A percentile compares a stretch with the other conserved stretches of the same genome.
Conservation (phyloP, 2,797 vertebrate genomes). For the Decapterus maruadsi region DNA sequence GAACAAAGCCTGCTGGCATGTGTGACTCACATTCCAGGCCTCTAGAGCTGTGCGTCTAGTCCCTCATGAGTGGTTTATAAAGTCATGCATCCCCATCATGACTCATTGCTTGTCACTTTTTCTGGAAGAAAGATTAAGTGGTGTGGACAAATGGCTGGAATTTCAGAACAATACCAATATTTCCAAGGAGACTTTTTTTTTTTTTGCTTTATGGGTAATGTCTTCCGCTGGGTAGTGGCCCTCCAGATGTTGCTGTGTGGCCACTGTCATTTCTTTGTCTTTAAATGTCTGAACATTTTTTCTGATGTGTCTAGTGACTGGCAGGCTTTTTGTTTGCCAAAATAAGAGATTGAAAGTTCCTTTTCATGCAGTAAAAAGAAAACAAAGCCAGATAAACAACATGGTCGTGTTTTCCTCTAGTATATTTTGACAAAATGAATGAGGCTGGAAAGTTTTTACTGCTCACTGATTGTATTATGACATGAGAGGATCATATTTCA, state of each 20-base stretch:
- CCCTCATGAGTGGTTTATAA: slow-evolving; percentile 57
- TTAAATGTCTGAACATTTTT: slow-evolving; percentile 67
- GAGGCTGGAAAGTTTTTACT: slow-evolving; percentile 79
- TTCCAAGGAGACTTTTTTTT: slow-evolving; percentile 57
- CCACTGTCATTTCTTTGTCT: slow-evolving; percentile 65
- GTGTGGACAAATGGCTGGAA: slow-evolving; percentile 71
- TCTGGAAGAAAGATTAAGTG: slow-evolving; percentile 60
- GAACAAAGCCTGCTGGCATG: slow-evolving; percentile 50
- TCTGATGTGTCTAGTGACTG: slow-evolving; percentile 70
- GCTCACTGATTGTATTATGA: slow-evolving; percentile 81
- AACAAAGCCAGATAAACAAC: slow-evolving; percentile 73
- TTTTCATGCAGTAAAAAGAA: slow-evolving; percentile 78
- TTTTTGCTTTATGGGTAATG: slow-evolving; percentile 54
- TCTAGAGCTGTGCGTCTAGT: slow-evolving; percentile 55
- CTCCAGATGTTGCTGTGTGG: slow-evolving; percentile 73
- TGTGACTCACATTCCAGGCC: slow-evolving; percentile 63
- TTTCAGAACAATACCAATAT: slow-evolving; percentile 73
- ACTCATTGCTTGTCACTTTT: slow-evolving; percentile 71
- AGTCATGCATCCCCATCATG: slow-evolving; percentile 64
- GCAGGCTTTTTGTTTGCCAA: slow-evolving; percentile 73
- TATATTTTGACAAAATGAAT: slow-evolving; percentile 78
- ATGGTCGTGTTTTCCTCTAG: slow-evolving; percentile 67
- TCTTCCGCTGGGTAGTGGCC: slow-evolving; percentile 63
- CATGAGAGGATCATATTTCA: slow-evolving; percentile 78
- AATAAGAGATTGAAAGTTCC: slow-evolving; percentile 78